These are phyloP conservation scores for Cyprinella venusta DNA, from an alignment of 2,797 vertebrate species.

Conservation along the genomic window DNA sequence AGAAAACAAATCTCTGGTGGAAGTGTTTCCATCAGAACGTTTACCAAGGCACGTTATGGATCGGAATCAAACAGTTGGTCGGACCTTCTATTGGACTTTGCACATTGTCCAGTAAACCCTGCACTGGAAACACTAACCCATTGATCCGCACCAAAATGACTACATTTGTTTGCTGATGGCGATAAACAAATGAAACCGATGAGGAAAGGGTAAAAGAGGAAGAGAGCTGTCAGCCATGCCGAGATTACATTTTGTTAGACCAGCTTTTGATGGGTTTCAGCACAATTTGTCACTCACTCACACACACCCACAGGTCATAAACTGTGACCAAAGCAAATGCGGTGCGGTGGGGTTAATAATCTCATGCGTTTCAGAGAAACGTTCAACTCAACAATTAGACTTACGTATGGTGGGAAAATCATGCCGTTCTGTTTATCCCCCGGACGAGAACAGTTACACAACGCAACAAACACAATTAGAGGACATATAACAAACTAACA, in stretches of 20 bases:
- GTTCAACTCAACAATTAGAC: conserved; percentile 80
- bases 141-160: conserved; percentile 9
- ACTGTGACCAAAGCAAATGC: conserved; percentile 77
- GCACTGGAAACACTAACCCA: conserved; percentile 19
- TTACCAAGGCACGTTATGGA: not conserved
- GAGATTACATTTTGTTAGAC: conserved; percentile 50
- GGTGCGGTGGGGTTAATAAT: conserved; percentile 82
- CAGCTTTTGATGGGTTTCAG: conserved; percentile 52
- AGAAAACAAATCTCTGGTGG: not conserved
- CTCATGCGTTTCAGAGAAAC: conserved; percentile 82
- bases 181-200: conserved; percentile 31
- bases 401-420: conserved; percentile 93
- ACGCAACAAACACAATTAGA: conserved; percentile 89
- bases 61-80: not conserved
- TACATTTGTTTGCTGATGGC: conserved; percentile 11
- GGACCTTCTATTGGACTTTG: conserved; percentile 1
- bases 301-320: conserved; percentile 39
- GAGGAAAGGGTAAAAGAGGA: conserved; percentile 7
- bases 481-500: conserved; percentile 63
- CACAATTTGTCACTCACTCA: conserved; percentile 31
- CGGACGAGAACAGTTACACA: conserved; percentile 84
- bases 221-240: conserved; percentile 53
- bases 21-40: conserved; percentile 30
- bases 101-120: conserved; percentile 4
- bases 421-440: conserved; percentile 88